phyloP scores from a whole-genome alignment of 2,113 vertebrate genomes.

The Sinosuthora webbiana region DNA sequence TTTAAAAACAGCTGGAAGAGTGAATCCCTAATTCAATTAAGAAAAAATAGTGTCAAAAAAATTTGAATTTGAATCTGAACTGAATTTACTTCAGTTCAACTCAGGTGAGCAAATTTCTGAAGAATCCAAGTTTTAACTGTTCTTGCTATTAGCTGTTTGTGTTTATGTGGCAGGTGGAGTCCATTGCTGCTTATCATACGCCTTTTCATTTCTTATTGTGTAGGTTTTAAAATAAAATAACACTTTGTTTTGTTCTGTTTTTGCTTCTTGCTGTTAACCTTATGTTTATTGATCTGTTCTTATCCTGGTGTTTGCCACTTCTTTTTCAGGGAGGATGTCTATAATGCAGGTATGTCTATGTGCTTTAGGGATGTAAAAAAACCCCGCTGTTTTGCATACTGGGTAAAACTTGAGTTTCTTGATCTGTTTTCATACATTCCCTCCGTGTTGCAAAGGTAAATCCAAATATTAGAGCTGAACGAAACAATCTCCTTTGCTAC shows the following conservation, averaged over 20 bases:
- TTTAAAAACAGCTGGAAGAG: not conserved
- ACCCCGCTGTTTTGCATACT: not conserved
- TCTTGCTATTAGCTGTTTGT: not conserved
- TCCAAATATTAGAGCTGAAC: not conserved
- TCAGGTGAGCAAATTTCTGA: not conserved
- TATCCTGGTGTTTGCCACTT: not conserved
- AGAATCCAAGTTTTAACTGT: not conserved
- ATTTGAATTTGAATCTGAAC: not conserved
- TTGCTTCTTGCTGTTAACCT: not conserved
- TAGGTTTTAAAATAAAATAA: not conserved
- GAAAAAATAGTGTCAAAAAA: not conserved
- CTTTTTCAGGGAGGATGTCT: not conserved
- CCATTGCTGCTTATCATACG: not conserved
- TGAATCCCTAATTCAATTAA: not conserved
- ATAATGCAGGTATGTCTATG: not conserved
- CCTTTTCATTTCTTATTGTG: not conserved
- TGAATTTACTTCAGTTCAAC: not conserved
- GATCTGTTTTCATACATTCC: not conserved
- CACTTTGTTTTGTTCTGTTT: not conserved
- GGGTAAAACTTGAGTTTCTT: not conserved
- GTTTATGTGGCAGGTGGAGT: not conserved
- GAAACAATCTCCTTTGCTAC: not conserved
- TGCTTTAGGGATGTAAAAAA: not conserved
- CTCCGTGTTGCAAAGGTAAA: not conserved
- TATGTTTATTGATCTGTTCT: not conserved